Conservation (phyloP, 1,140 invertebrate genomes). For the Metopolophium dirhodum region DNA sequence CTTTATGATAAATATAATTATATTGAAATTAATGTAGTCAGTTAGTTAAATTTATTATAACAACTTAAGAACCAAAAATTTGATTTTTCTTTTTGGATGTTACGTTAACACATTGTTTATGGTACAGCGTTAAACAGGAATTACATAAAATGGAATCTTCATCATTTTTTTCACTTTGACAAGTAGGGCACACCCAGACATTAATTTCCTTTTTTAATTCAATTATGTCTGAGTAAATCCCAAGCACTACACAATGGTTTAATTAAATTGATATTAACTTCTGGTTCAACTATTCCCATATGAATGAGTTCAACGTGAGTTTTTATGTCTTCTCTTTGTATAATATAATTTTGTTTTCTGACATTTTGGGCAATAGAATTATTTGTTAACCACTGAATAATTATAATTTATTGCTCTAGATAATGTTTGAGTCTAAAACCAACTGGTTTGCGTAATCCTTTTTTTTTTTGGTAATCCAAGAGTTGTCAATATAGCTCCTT, state of each 20-base stretch:
- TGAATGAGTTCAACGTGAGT: background rate
- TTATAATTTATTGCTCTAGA: background rate
- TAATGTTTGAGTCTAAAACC: background rate
- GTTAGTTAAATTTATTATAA: background rate
- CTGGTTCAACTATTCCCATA: background rate
- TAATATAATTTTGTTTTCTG: slow-evolving; percentile 4
- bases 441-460: background rate
- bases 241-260: slow-evolving; percentile 11
- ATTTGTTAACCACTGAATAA: background rate
- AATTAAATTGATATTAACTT: background rate
- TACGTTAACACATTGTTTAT: background rate
- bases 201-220: background rate
- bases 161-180: background rate
- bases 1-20: no score
- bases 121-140: background rate
- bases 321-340: background rate
- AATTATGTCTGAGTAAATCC: background rate
- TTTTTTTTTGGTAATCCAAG: slow-evolving; percentile 7
- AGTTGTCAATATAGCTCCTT: background rate
- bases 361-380: background rate
- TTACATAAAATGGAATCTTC: background rate
- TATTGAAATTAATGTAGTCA: no score
- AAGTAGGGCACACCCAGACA: background rate
- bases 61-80: background rate
- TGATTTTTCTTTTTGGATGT: background rate